phyloP scores from a whole-genome alignment of 2,888 invertebrate genomes.

The Leptinotarsa peninsularis region DNA sequence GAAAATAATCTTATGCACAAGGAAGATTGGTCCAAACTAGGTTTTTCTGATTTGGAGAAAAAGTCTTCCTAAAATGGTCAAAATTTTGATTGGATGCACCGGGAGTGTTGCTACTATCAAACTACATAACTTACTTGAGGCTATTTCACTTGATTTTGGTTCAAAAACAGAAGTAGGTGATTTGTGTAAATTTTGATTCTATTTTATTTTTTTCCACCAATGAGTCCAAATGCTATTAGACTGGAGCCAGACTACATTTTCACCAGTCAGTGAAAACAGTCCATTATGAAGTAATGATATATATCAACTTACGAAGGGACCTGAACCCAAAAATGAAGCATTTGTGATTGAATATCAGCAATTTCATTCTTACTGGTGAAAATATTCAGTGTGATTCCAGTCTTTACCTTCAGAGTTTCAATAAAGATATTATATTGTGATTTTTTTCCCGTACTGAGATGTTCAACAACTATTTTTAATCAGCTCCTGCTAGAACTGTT shows the following conservation, averaged over 20 bases:
- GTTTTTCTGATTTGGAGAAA: conserved; percentile 68
- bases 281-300: no score
- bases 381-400: no score
- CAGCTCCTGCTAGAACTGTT: no score
- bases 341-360: no score
- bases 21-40: conserved; percentile 91
- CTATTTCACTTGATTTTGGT: conserved; percentile 46
- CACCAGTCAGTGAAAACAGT: no score
- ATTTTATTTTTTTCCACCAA: background rate
- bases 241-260: background rate
- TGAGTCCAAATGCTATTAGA: background rate
- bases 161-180: conserved; percentile 37
- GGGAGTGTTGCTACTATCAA: conserved; percentile 98
- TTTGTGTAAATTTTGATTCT: background rate
- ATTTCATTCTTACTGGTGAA: no score
- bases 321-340: no score
- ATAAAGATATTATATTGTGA: no score
- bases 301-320: no score
- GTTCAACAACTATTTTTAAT: no score
- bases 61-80: conserved; percentile 65
- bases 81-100: conserved; percentile 88
- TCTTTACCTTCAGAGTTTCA: no score
- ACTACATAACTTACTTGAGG: conserved; percentile 77
- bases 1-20: conserved; percentile 93
- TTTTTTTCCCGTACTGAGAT: no score